These are phyloP conservation scores for Oedothorax gibbosus DNA, from an alignment of 1,140 invertebrate species.

Conservation along the genomic window DNA sequence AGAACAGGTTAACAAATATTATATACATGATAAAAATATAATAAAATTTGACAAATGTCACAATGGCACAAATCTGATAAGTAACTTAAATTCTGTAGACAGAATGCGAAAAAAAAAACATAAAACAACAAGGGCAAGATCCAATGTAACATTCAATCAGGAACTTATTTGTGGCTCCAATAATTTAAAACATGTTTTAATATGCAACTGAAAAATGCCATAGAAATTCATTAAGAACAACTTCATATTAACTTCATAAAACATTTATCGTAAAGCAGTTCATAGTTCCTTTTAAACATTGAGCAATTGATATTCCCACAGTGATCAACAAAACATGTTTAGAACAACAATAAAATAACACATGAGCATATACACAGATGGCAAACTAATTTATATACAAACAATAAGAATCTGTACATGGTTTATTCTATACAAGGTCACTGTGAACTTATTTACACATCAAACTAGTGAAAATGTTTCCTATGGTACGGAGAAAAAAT, in stretches of 20 bases:
- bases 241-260: slow-evolving; percentile 5
- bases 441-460: slow-evolving; percentile 48
- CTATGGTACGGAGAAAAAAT: slow-evolving; percentile 37
- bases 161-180: slow-evolving; percentile 32
- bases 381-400: slow-evolving; percentile 55
- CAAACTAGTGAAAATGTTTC: slow-evolving; percentile 38
- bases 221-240: neutral
- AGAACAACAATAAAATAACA: slow-evolving; percentile 42
- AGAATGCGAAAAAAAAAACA: slow-evolving; percentile 31
- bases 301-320: slow-evolving; percentile 52
- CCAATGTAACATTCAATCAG: slow-evolving; percentile 21
- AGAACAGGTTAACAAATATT: slow-evolving; percentile 55
- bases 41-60: slow-evolving; percentile 47
- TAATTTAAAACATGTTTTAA: slow-evolving; percentile 6
- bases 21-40: slow-evolving; percentile 59
- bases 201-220: slow-evolving; percentile 6
- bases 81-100: slow-evolving; percentile 39
- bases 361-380: slow-evolving; percentile 58
- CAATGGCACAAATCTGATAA: slow-evolving; percentile 58
- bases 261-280: slow-evolving; percentile 2
- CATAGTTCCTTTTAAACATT: slow-evolving; percentile 45
- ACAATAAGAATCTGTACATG: slow-evolving; percentile 57
- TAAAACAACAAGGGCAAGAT: slow-evolving; percentile 10
- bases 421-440: slow-evolving; percentile 49
- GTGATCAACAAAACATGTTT: slow-evolving; percentile 36